Evolutionary conservation across 2,797 vertebrate species (phyloP), one percentile per base, ranked within the genome.

Genomic region (Phrynocephalus vlangalii): DNA sequence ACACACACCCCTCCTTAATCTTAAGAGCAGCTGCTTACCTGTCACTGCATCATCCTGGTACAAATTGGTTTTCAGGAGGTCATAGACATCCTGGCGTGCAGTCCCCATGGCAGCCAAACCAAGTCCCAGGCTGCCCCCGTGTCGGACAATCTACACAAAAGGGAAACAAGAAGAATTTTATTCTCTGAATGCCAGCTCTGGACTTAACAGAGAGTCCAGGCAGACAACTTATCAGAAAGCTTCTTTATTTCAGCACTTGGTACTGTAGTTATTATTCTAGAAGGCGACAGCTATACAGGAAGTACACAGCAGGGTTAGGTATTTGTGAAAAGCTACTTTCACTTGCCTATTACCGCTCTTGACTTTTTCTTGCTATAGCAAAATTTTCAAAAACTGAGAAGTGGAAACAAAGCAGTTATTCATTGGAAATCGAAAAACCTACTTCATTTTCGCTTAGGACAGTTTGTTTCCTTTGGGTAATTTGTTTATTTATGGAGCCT

Each of bases 21-120:
- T 90, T 93, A 88, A 84, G 88, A 92, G 86, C 22, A 93, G 76
- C 95, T 44, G 84, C 90, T 87, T 92, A 98, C 99, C 99, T 94
- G 99, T 99, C 87, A 99, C 99, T 28, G 99, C 99, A 94, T 99
- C 99, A 94, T 99, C 99, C 91, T 99, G 99, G 93, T 99, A 99
- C 2, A 99, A 97, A 93, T 99, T 99, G 87, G 99, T 99, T 97
- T 99, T 99, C n/a, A 99, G 98, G 80, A 99, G 96, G 90, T 99
- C 99, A 0, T 99, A 99, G 77, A 99, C 99, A 95, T 99, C 99
- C 91, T 99, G 99, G 76, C 99, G 97, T 67, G 98, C 99, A 22
- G 98, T 99, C 24, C 99, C 99, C 94, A 99, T 96, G 18, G 99
- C 98, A 93, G 99, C 99, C 94, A 99, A 96, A 48, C 99, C 99